phyloP scores from a whole-genome alignment of 92 coral and sea anemone species.

The Umimayanthus chanpuru region DNA sequence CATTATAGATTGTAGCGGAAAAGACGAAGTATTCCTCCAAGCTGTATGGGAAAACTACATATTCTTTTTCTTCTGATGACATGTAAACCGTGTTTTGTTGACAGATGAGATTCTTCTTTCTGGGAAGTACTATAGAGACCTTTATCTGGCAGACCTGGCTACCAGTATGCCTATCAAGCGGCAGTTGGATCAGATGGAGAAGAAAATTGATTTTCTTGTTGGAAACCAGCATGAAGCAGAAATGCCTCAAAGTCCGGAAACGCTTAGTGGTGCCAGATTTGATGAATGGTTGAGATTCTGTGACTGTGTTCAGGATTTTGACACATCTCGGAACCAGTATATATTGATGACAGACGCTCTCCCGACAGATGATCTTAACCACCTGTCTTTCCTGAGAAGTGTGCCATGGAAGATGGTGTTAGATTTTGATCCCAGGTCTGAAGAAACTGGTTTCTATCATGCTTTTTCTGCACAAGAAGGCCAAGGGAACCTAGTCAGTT shows the following conservation, averaged over 20 bases:
- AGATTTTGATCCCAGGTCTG: conserved; percentile 83
- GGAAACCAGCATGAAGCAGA: background rate
- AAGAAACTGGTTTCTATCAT: conserved; percentile 77
- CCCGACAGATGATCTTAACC: conserved; percentile 49
- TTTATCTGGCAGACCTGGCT: conserved; percentile 59
- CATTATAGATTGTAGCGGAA: no score
- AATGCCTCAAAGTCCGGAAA: conserved; percentile 25
- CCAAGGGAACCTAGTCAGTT: conserved; percentile 63
- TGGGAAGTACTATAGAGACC: conserved; percentile 65
- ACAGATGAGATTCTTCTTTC: conserved; percentile 60
- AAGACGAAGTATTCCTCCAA: no score
- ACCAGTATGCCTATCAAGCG: background rate
- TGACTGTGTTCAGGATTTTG: conserved; percentile 65
- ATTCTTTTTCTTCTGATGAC: no score
- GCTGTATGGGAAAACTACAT: no score
- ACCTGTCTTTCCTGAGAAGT: conserved; percentile 67
- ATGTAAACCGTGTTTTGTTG: background rate
- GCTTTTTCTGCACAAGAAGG: conserved; percentile 62
- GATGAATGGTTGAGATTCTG: conserved; percentile 82
- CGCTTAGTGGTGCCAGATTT: conserved; percentile 58
- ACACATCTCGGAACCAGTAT: conserved; percentile 69
- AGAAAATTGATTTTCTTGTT: conserved; percentile 37
- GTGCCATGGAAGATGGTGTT: conserved; percentile 92
- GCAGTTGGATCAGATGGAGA: conserved; percentile 35
- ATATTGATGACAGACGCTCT: conserved; percentile 78